Evolutionary conservation across 2,113 vertebrate genomes (phyloP), one percentile per base, ranked within the genome.

Genomic region (Rynchops niger): DNA sequence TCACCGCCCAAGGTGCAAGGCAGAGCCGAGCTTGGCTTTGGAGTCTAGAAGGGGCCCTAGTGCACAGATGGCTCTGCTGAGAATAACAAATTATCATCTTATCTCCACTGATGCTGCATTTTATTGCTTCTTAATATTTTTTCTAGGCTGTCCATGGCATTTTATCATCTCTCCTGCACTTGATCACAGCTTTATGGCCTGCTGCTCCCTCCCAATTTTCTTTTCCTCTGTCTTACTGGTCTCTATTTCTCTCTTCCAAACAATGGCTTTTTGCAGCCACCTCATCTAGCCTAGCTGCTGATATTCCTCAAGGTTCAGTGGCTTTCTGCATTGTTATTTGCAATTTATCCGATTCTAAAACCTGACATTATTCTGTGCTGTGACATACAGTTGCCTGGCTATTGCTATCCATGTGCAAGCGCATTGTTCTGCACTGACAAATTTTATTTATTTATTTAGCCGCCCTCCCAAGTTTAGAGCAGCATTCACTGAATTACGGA

Each of bases 301-400:
- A 47, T 93, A 59, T 27, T 96, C 86, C 97, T 98, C 94, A 96
- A 97, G 96, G 85, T 92, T 98, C 95, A 86, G 73, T 96, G 95
- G 91, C 63, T 97, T 88, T 90, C 96, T 89, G 80, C 58, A 42
- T 89, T 95, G 95, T 97, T 97, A 97, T 97, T 97, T 98, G 90
- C 95, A 97, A 97, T 97, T 97, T 98, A 98, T 98, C 97, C 94
- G 97, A 97, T 98, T 97, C 94, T 82, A 94, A 98, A 97, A 86
- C 92, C 93, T 97, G 98, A 97, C 96, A 95, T 96, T 95, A 94
- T 86, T 97, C 95, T 40, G 83, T 23, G 19, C 82, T 61, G 74
- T 92, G 92, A 90, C 91, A 43, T 63, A 89, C 90, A 88, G 56
- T 66, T 63, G 76, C 95, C 93, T 71, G 72, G 43, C 94, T 94